Percentiles rank a stretch among this genome's conserved stretches.
Conservation (phyloP, 2,797 vertebrate species). For the Eleutherodactylus coqui region DNA sequence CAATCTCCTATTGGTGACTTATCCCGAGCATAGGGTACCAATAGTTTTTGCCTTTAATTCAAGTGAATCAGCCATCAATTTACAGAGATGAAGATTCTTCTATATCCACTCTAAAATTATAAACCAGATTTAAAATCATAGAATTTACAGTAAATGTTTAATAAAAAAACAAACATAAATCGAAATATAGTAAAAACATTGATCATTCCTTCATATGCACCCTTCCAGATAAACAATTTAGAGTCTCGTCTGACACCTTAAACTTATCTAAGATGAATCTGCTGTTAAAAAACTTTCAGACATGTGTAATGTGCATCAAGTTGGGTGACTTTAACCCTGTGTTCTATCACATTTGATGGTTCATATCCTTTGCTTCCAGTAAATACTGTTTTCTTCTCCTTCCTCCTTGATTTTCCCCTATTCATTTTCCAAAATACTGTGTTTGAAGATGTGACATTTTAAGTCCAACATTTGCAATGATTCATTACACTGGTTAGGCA, state of each 20-base stretch:
- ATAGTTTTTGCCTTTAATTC: not conserved
- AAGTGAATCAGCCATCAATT: not conserved
- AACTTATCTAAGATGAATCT: conserved; percentile 11
- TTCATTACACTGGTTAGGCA: conserved; percentile 41
- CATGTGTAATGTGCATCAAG: conserved; percentile 10
- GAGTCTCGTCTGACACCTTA: not conserved
- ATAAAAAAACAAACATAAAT: not conserved
- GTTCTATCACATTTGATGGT: not conserved
- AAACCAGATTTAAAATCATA: no score
- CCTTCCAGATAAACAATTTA: not conserved
- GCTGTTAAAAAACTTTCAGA: not conserved
- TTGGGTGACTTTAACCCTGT: conserved; percentile 1
- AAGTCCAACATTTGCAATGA: conserved; percentile 54
- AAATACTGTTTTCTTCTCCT: conserved; percentile 31
- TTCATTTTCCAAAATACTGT: no score
- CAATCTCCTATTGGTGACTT: no score
- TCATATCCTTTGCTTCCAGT: not conserved
- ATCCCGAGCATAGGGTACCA: no score
- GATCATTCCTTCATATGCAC: not conserved
- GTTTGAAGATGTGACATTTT: conserved; percentile 44
- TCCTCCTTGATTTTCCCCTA: conserved; percentile 14
- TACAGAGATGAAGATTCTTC: not conserved
- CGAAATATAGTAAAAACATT: no score
- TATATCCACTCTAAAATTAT: not conserved
- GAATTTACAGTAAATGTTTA: not conserved